A percentile compares a stretch with the other conserved stretches of the same genome.
Evolutionary conservation across 2,888 invertebrate species (phyloP).

Genomic region (Pantelozetes paolii): DNA sequence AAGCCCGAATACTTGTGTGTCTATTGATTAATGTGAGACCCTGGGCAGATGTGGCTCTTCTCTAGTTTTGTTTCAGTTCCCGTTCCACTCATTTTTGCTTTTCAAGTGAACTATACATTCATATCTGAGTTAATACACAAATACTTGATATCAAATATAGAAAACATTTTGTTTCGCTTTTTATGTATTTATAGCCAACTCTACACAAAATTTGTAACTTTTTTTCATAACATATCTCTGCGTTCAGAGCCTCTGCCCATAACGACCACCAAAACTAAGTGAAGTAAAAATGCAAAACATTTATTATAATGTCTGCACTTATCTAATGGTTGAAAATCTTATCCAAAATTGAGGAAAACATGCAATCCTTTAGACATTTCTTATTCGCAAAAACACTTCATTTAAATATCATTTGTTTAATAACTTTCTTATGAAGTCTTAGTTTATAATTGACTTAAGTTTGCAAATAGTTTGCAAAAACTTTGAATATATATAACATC

Average conservation of each 20-base stretch:
- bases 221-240: neutral
- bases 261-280: neutral
- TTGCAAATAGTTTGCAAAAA: no score
- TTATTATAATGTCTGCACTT: neutral
- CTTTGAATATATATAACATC: no score
- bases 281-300: neutral
- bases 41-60: conserved; percentile 8
- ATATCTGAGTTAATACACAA: conserved; percentile 15
- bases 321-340: neutral
- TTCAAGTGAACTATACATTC: conserved; percentile 24
- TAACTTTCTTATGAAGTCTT: neutral
- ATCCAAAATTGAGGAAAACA: neutral
- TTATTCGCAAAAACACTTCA: no score
- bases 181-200: neutral
- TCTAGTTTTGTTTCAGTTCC: conserved; percentile 34
- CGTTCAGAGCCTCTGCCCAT: neutral
- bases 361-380: no score
- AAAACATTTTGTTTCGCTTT: conserved; percentile 4
- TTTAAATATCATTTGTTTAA: neutral
- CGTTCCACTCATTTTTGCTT: neutral
- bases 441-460: no score
- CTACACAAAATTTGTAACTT: neutral
- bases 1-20: conserved; percentile 24
- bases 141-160: conserved; percentile 34
- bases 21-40: conserved; percentile 36